Evolutionary conservation across 2,113 vertebrate species (phyloP).

Genomic region (Dipodomys merriami): DNA sequence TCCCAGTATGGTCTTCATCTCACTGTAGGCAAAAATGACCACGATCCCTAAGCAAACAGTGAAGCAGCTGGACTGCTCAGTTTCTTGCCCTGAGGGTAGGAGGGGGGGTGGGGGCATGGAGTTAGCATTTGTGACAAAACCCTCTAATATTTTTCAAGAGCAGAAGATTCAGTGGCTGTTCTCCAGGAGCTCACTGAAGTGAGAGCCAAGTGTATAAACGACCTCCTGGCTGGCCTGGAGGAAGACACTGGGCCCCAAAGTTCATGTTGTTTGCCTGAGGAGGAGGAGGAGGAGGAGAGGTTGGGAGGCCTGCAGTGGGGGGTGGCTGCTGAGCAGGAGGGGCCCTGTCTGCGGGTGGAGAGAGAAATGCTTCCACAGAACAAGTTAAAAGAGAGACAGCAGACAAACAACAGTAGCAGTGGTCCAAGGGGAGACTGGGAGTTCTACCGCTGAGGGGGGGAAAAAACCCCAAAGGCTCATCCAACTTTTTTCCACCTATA

Average conservation of each 20-base stretch:
- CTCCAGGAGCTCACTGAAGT: conserved; percentile 66
- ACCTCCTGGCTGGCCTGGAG: conserved; percentile 67
- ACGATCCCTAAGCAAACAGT: not conserved
- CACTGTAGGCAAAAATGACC: not conserved
- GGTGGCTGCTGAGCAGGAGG: not conserved
- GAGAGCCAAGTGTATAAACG: conserved; percentile 72
- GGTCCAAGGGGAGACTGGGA: not conserved
- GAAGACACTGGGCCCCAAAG: conserved; percentile 68
- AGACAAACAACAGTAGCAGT: not conserved
- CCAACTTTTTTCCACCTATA: not conserved
- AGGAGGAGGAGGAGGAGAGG: conserved; percentile 66
- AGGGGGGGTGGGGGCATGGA: not conserved
- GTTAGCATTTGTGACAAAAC: conserved; percentile 20
- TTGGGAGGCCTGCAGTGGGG: conserved; percentile 53
- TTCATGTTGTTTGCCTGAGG: conserved; percentile 71
- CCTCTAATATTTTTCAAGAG: conserved; percentile 72
- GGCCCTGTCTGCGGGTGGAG: conserved; percentile 49
- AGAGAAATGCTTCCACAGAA: conserved; percentile 50
- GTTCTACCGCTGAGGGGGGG: not conserved
- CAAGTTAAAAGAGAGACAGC: conserved; percentile 14
- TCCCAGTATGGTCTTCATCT: not conserved
- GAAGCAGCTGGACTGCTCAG: no score
- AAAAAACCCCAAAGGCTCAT: no score
- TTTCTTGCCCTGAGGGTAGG: no score
- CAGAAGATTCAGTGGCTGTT: conserved; percentile 71